phyloP scores from a whole-genome alignment of 2,113 vertebrate genomes.

The Galemys pyrenaicus region DNA sequence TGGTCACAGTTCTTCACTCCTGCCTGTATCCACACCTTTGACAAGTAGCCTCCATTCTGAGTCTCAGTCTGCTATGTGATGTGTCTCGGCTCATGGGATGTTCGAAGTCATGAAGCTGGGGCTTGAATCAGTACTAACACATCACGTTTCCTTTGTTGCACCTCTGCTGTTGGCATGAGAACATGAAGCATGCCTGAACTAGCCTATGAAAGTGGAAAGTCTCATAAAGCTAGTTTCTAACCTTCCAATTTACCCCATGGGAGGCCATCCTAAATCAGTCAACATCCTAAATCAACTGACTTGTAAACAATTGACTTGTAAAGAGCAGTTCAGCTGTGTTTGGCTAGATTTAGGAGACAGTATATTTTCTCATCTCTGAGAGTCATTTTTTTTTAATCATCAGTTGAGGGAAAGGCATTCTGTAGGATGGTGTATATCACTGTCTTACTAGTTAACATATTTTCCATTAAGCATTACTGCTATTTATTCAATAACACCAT shows the following conservation, averaged over 20 bases:
- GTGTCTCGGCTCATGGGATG: neutral
- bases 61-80: neutral
- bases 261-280: neutral
- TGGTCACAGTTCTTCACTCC: neutral
- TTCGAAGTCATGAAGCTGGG: neutral
- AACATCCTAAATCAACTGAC: neutral
- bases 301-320: neutral
- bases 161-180: neutral
- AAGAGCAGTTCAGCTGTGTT: neutral
- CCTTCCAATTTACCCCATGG: neutral
- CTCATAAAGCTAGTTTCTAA: neutral
- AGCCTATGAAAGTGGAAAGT: neutral
- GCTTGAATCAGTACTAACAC: neutral
- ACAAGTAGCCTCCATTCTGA: neutral
- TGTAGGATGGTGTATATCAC: neutral
- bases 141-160: neutral
- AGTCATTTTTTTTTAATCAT: neutral
- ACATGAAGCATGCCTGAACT: neutral
- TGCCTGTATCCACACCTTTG: neutral
- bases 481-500: neutral
- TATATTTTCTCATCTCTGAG: neutral
- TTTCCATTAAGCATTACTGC: slow-evolving; percentile 15
- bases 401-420: neutral
- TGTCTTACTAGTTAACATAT: neutral
- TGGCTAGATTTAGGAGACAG: neutral